phyloP scores from a whole-genome alignment of 2,888 invertebrate species.

The Agrilus cyanescens region DNA sequence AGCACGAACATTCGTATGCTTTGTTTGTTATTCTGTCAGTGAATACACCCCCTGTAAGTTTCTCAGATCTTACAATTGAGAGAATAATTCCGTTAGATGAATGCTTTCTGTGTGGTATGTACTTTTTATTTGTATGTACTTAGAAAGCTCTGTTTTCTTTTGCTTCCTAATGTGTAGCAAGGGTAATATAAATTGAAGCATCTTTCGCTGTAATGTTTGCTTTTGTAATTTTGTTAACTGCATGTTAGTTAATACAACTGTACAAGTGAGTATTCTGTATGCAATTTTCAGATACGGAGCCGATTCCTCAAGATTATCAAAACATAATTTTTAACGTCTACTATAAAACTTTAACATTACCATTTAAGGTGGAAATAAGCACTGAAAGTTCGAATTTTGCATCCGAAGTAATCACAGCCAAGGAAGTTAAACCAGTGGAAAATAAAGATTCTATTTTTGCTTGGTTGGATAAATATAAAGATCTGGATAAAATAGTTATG shows the following conservation, averaged over 20 bases:
- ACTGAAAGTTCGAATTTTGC: slow-evolving; percentile 58
- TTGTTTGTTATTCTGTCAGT: slow-evolving; percentile 46
- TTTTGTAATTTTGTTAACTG: neutral
- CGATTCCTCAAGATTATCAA: slow-evolving; percentile 36
- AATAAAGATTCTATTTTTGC: slow-evolving; percentile 27
- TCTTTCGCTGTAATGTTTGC: neutral
- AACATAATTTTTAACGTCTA: slow-evolving; percentile 44
- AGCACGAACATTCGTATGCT: slow-evolving; percentile 43
- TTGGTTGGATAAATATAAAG: slow-evolving; percentile 50
- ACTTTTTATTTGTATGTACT: slow-evolving; percentile 1
- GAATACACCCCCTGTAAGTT: slow-evolving; percentile 54
- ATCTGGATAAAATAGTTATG: slow-evolving; percentile 24
- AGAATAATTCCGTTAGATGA: slow-evolving; percentile 70
- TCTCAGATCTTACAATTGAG: slow-evolving; percentile 69
- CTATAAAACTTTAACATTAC: slow-evolving; percentile 38
- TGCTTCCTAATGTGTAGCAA: too few relatives aligned
- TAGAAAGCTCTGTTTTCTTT: too few relatives aligned
- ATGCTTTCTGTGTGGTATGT: slow-evolving; percentile 59
- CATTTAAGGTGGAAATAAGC: slow-evolving; percentile 45
- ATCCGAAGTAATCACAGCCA: slow-evolving; percentile 59
- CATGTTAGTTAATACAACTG: slow-evolving; percentile 31
- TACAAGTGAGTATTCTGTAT: slow-evolving; percentile 51
- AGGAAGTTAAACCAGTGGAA: slow-evolving; percentile 42
- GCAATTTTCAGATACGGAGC: slow-evolving; percentile 40
- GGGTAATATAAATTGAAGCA: too few relatives aligned